Percentiles rank a stretch among this genome's conserved stretches.
Evolutionary conservation across 2,888 invertebrate species (phyloP).

Genomic region (Thera britannica): DNA sequence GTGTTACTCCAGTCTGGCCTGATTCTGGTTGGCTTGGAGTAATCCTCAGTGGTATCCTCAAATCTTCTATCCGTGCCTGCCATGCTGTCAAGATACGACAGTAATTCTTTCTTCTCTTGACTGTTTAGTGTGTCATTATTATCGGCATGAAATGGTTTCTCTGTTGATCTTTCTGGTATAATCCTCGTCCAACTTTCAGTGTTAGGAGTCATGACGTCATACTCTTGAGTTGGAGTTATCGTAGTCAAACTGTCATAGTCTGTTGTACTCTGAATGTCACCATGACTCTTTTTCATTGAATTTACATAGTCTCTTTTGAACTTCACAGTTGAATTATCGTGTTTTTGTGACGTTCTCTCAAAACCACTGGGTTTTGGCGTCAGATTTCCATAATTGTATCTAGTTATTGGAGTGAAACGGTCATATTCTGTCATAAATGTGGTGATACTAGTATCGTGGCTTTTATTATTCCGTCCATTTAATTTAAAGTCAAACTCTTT

Average conservation of each 20-base stretch:
- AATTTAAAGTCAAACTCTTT: not conserved
- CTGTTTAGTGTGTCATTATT: too few relatives aligned
- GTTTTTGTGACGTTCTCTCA: not conserved
- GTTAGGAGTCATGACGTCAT: not conserved
- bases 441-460: not conserved
- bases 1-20: too few relatives aligned
- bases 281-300: not conserved
- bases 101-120: too few relatives aligned
- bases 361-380: not conserved
- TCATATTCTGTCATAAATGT: not conserved
- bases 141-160: too few relatives aligned
- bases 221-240: not conserved
- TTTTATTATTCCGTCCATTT: not conserved
- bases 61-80: too few relatives aligned
- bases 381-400: not conserved
- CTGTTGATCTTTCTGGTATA: not conserved
- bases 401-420: not conserved
- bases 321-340: not conserved
- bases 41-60: too few relatives aligned
- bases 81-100: too few relatives aligned
- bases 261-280: not conserved
- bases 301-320: not conserved
- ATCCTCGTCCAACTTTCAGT: not conserved
- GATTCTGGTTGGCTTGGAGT: too few relatives aligned
- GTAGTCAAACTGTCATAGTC: constrained; percentile 5